Base-by-base conservation (phyloP, 2,113 vertebrate species). In the Grammomys surdaster region DNA sequence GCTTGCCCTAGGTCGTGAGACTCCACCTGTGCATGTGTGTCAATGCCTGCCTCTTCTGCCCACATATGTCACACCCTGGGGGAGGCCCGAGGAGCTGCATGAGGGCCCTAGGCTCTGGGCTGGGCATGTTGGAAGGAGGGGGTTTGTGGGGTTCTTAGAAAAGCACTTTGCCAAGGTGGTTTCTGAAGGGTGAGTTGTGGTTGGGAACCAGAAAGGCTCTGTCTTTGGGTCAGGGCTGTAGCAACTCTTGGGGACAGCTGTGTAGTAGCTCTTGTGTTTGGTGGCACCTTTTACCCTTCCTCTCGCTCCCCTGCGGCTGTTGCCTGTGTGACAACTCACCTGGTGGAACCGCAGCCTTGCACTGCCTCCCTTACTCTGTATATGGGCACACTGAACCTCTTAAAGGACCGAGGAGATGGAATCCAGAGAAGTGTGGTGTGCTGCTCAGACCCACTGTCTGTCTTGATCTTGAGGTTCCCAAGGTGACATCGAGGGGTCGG, bases 101-200 rank as follows among this genome's bases (percentile, higher is more conserved):
- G 60, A 72, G 90, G 80, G 90, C 43, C 33, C 86, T 56, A 70
- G 58, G 89, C 82, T 95, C 51, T 22, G 48, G 80, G 48, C 69
- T 51, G 63, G 77, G 58, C 72, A 31, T 1, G 13, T 65, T 65
- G 1, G 0, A 77, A 93, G 56, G 81, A 90, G 69, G 86, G 70
- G 31, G 86, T 86, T 51, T 54, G 69, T 63, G 36, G 36, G 89
- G 63, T 87, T 75, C 72, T 69, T 93, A 80, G 78, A 95, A 85
- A 98, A 97, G 97, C 97, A 97, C 97, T 97, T 97, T 97, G 95
- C 46, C 82, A 60, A 78, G 7, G 22, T 93, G 95, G 90, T 92
- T 94, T 95, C 72, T 40, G 89, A 95, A 92, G 70, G 90, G 85
- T 70, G 60, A 60, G 14, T 95, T 92, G 90, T 96, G 90, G 78